Base-by-base conservation (phyloP, 1,140 invertebrate species). In the Drosophila asahinai region DNA sequence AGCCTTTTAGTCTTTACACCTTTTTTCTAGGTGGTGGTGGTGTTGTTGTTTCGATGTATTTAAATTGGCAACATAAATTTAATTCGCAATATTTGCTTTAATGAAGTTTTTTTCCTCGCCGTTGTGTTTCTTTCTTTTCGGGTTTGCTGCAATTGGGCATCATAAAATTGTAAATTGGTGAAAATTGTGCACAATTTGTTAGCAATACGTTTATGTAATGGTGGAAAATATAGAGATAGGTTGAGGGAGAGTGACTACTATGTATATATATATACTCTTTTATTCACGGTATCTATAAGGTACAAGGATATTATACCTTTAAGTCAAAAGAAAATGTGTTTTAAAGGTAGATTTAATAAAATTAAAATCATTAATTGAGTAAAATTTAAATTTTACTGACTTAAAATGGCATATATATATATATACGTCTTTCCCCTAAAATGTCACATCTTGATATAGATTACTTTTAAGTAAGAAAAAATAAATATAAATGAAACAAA, bases 91-190 rank as follows among this genome's bases (percentile, higher is more conserved):
- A 84, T 76, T 84, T 83, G 81, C 79, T 90, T 86, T 90, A 82
- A 90, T 90, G 86, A 90, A 90, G 79, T 82, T 90, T 90, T 79
- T 79, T 68, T 48, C 45, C 15, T 57, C 6, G 43, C 59, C 30
- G 30, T 55, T 62, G 47, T 57, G 55, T 65, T 71, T 67, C 59
- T 59, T 57, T 59, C 40, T 42, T 48, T 74, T 43, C 15, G 42
- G 49, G 38, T 38, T 64, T 57, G 49, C 48, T 38, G 67, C 80
- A 83, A 80, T 83, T 79, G 62, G 12, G 71, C 75, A 80, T 86
- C 78, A 90, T 91, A 81, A 86, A 90, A 90, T 86, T 81, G 81
- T 82, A 90, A 90, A 90, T 90, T 90, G 86, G 81, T 80, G 86
- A 90, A 90, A 90, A 90, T 90, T 86, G 86, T 84, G 71, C 63